Evolutionary conservation across 1,140 invertebrate species (phyloP).

Genomic region (Hirudo medicinalis): DNA sequence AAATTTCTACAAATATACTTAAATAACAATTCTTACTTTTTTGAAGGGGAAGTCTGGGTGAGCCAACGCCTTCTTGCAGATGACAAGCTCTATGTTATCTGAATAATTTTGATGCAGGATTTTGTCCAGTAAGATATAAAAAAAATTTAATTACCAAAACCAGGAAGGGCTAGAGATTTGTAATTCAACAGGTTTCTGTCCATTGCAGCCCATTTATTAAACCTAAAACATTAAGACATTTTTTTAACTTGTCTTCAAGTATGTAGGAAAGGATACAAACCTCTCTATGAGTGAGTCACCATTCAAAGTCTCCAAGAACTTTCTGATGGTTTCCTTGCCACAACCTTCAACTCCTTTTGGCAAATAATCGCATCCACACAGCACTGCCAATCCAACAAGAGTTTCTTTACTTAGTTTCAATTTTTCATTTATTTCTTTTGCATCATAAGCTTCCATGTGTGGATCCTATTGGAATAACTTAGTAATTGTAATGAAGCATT

Average conservation of each 20-base stretch:
- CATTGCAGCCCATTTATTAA: constrained; percentile 16
- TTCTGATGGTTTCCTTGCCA: constrained; percentile 61
- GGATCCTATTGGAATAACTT: constrained; percentile 30
- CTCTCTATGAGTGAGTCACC: constrained; percentile 11
- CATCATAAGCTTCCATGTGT: constrained; percentile 58
- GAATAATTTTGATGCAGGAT: constrained; percentile 20
- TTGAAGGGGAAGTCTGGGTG: constrained; percentile 31
- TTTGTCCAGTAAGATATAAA: constrained; percentile 28
- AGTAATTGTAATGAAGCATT: not conserved
- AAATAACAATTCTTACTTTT: constrained; percentile 25
- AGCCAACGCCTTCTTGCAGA: constrained; percentile 27
- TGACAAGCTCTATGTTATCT: constrained; percentile 25
- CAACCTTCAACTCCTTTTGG: constrained; percentile 62
- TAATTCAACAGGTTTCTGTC: constrained; percentile 21
- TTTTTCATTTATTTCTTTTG: constrained; percentile 49
- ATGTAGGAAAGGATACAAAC: not conserved
- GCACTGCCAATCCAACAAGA: constrained; percentile 64
- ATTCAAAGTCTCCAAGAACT: constrained; percentile 53
- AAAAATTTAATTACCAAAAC: not conserved
- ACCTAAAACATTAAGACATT: not conserved
- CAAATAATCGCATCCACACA: constrained; percentile 73
- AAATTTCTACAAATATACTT: not conserved
- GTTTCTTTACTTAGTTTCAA: constrained; percentile 60
- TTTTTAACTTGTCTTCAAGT: not conserved
- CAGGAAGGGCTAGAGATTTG: not conserved